These are phyloP conservation scores for Pyrocephalus nanus DNA, from an alignment of 2,797 vertebrate genomes.

Conservation along the genomic window DNA sequence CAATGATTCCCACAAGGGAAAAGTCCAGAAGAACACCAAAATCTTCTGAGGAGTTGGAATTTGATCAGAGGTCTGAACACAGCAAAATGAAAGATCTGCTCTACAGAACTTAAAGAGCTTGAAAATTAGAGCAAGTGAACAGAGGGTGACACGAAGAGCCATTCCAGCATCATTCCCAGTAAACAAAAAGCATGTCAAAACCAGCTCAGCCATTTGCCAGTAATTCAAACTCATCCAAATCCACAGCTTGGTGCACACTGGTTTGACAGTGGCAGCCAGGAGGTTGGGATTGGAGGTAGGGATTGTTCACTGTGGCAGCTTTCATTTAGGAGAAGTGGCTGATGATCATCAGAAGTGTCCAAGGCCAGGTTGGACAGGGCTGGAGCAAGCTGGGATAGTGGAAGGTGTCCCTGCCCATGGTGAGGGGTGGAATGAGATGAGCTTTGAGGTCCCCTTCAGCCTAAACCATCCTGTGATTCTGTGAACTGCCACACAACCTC, in stretches of 20 bases:
- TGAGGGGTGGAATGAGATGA: too few species aligned
- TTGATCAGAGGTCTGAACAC: background rate
- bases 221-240: background rate
- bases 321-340: background rate
- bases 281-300: background rate
- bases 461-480: background rate
- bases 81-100: background rate
- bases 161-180: background rate
- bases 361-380: too few species aligned
- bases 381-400: background rate
- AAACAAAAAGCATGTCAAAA: background rate
- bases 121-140: background rate
- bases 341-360: background rate
- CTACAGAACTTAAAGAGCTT: background rate
- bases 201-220: background rate
- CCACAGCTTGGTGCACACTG: background rate
- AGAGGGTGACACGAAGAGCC: background rate
- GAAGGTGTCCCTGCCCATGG: background rate
- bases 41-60: background rate
- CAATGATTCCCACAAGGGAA: background rate
- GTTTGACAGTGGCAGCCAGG: background rate
- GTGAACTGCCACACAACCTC: background rate
- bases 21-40: background rate
- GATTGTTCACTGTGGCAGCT: background rate
- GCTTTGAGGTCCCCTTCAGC: too few species aligned